Base-by-base conservation (phyloP, 2,113 vertebrate genomes). In the Gobio gobio region DNA sequence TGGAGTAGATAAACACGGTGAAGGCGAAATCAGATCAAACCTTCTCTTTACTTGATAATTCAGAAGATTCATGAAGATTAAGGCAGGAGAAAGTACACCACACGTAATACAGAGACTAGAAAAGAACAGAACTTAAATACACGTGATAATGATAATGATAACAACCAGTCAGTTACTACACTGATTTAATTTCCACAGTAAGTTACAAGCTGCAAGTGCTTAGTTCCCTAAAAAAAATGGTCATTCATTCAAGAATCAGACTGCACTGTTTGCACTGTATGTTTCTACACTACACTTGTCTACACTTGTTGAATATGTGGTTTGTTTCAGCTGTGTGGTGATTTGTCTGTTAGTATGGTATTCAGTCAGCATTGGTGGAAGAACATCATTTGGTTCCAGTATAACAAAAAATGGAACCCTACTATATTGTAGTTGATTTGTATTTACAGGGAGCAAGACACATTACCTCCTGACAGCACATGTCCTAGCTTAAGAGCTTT, bases 381-480 rank as follows among this genome's bases (percentile, higher is more conserved):
- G 9, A 70, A 10, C 66, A 70, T 43, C 9, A 40, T 8, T 70
- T 1, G 2, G 8, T 70, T 66, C 16, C 16, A 40, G 40, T 40
- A 7, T 7, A 7, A 40, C 6, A 40, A 40, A 40, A 40, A 6
- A 40, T 66, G 29, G 3, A 12, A 70, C 36, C 43, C 24, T 76
- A 29, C 24, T 54, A 59, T 1, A 78, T 40, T 16, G 51, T 16
- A 47, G 59, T 29, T 80, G 87, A 89, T 90, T 90, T 88, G 84
- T 90, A 92, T 90, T 86, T 92, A 91, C 91, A 91, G 89, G 89
- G 89, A 89, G 83, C 83, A 85, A 80, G 85, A 89, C 45, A 49
- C 84, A 18, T 86, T 87, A 89, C 86, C 82, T 87, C 88, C 90
- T 92, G 92, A 91, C 92, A 89, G 90, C 54, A 76, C 56, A 26